These are phyloP conservation scores for Eupithecia dodoneata DNA, from an alignment of 2,888 invertebrate genomes.

Conservation along the genomic window DNA sequence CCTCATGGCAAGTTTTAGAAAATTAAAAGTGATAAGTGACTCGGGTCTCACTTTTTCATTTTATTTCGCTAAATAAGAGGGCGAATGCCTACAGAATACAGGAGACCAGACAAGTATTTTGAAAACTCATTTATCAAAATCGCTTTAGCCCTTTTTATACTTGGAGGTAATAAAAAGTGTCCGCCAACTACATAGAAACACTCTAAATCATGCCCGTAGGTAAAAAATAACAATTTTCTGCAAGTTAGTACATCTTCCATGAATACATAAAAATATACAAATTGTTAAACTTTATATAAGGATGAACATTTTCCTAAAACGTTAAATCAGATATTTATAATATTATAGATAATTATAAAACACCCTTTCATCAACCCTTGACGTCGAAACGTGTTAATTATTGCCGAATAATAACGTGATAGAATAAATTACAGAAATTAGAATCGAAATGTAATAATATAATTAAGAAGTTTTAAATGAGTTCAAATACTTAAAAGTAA, in stretches of 20 bases:
- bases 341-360: slow-evolving; percentile 7
- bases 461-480: neutral
- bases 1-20: neutral
- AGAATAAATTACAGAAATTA: neutral
- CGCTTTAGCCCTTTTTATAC: too few species aligned
- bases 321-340: slow-evolving; percentile 5
- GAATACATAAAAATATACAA: neutral
- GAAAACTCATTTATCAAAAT: too few species aligned
- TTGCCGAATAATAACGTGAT: neutral
- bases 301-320: neutral
- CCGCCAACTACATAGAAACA: too few species aligned
- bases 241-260: neutral
- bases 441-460: neutral
- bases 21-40: too few species aligned
- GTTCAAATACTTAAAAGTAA: neutral
- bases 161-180: too few species aligned
- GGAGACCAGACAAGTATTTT: too few species aligned
- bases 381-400: slow-evolving; percentile 42
- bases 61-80: neutral
- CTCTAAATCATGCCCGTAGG: too few species aligned
- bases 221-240: too few species aligned
- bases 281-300: neutral
- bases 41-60: neutral
- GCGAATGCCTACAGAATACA: too few species aligned
- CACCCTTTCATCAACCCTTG: slow-evolving; percentile 35